Percentiles rank a stretch among this genome's conserved stretches.
phyloP scores from a whole-genome alignment of 92 coral and sea anemone species.

The Pocillopora grandis region DNA sequence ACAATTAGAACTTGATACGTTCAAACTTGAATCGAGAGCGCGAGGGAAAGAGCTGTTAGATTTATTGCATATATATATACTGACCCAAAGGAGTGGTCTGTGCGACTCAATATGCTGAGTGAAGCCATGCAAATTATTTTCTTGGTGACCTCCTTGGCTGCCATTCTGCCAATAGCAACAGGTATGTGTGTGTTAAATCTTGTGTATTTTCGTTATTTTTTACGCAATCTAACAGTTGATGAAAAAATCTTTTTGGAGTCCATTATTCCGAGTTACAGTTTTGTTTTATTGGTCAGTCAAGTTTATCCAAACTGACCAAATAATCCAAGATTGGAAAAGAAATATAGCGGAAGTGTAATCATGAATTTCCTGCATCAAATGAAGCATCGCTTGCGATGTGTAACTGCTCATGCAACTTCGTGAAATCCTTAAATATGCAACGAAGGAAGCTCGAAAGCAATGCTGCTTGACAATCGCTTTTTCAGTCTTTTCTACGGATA shows the following conservation, averaged over 20 bases:
- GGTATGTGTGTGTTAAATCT: not conserved
- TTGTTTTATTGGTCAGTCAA: too few relatives aligned
- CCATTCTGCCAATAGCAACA: not conserved
- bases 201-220: not conserved
- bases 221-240: not conserved
- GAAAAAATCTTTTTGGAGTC: not conserved
- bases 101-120: not conserved
- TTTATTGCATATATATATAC: not conserved
- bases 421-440: too few relatives aligned
- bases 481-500: too few relatives aligned
- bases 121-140: not conserved
- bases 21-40: not conserved
- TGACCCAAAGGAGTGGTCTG: not conserved
- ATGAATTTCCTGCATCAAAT: too few relatives aligned
- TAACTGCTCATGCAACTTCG: too few relatives aligned
- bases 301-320: too few relatives aligned
- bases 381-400: too few relatives aligned
- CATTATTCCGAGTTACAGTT: too few relatives aligned
- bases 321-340: too few relatives aligned
- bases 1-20: not conserved
- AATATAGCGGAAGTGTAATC: too few relatives aligned
- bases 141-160: not conserved
- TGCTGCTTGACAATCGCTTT: too few relatives aligned
- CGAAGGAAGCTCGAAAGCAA: too few relatives aligned
- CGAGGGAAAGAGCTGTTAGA: not conserved